These are phyloP conservation scores for Daboia siamensis DNA, from an alignment of 2,113 vertebrate species.

Conservation along the genomic window DNA sequence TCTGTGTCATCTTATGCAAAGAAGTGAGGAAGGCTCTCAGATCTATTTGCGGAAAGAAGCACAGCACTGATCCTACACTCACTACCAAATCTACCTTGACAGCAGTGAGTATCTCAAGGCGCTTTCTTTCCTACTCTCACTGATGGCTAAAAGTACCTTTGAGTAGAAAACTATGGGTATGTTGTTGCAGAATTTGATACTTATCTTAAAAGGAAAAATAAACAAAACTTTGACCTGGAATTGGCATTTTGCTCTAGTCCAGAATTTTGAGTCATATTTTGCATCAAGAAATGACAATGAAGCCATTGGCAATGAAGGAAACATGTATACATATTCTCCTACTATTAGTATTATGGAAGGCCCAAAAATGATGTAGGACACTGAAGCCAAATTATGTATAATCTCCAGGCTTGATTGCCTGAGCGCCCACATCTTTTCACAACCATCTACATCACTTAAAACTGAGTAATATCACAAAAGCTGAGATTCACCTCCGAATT, in stretches of 20 bases:
- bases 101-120: slow-evolving; percentile 71
- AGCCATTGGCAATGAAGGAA: background rate
- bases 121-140: background rate
- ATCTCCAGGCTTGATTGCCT: background rate
- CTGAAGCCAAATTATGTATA: background rate
- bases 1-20: slow-evolving; percentile 85
- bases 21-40: slow-evolving; percentile 84
- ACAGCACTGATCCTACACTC: slow-evolving; percentile 74
- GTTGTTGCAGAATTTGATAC: background rate
- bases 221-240: background rate
- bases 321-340: background rate
- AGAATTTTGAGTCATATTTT: background rate
- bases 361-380: background rate
- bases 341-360: background rate
- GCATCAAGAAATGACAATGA: background rate
- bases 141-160: background rate
- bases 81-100: slow-evolving; percentile 82
- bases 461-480: background rate
- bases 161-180: background rate
- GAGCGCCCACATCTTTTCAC: background rate
- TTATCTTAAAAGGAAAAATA: background rate
- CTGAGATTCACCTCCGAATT: background rate
- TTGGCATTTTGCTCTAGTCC: background rate
- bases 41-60: slow-evolving; percentile 81
- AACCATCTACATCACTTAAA: background rate